Conservation (phyloP, 1,140 invertebrate genomes). For the Maniola jurtina region DNA sequence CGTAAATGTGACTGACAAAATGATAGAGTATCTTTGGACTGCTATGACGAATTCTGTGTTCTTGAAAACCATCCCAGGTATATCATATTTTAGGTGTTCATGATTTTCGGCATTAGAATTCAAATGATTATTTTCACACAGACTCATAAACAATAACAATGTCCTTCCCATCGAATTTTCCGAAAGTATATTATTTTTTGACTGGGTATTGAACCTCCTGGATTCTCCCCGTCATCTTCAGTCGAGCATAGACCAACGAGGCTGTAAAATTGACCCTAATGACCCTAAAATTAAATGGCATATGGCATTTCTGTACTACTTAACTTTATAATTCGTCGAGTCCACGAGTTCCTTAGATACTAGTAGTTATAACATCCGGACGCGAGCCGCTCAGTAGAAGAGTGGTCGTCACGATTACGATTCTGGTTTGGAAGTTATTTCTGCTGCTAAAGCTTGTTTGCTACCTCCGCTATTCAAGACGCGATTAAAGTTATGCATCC, state of each 20-base stretch:
- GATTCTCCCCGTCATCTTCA: no score
- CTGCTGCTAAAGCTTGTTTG: constrained; percentile 5
- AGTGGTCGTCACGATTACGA: constrained; percentile 22
- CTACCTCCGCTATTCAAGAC: constrained; percentile 4
- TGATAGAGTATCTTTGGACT: not conserved
- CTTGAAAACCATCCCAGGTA: no score
- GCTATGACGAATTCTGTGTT: not conserved
- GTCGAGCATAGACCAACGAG: no score
- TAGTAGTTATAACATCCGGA: constrained; percentile 23
- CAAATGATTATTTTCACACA: no score
- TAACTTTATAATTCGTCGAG: not conserved
- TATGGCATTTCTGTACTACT: not conserved
- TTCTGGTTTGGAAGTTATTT: constrained; percentile 26
- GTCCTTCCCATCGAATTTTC: no score
- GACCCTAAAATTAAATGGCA: not conserved
- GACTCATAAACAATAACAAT: no score
- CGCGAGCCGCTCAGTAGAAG: constrained; percentile 17
- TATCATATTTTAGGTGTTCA: no score
- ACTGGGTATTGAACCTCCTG: no score
- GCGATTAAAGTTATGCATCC: not conserved
- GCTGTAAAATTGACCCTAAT: no score
- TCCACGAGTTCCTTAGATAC: constrained; percentile 18
- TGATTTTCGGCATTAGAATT: no score
- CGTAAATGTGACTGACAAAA: constrained; percentile 1
- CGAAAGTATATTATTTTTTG: no score